phyloP scores from a whole-genome alignment of 2,113 vertebrate species.

The Amphiprion ocellaris region DNA sequence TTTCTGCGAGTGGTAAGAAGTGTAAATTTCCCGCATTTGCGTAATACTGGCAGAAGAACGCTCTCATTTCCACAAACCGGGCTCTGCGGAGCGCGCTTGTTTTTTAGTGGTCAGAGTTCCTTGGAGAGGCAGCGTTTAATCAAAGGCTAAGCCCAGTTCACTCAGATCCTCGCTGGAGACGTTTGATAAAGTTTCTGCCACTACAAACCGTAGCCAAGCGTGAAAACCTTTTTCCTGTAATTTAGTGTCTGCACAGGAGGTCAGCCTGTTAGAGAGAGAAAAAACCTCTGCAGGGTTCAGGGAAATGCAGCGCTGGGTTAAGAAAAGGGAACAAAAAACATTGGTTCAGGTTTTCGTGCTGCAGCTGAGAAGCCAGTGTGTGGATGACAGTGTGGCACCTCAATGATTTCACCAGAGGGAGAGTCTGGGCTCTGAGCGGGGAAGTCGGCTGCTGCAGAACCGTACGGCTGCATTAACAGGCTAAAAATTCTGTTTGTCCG shows the following conservation, averaged over 20 bases:
- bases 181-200: constrained; percentile 79
- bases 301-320: constrained; percentile 43
- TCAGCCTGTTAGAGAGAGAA: constrained; percentile 28
- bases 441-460: constrained; percentile 20
- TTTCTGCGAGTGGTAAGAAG: constrained; percentile 31
- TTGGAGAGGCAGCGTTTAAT: constrained; percentile 63
- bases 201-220: constrained; percentile 73
- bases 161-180: constrained; percentile 59
- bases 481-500: constrained; percentile 13
- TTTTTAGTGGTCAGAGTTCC: constrained; percentile 43
- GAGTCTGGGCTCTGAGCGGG: not conserved
- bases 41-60: constrained; percentile 50
- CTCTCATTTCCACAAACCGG: constrained; percentile 50
- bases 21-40: constrained; percentile 41
- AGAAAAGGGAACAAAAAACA: constrained; percentile 34
- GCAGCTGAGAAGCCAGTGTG: constrained; percentile 24
- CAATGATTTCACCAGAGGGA: constrained; percentile 34
- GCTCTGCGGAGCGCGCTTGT: constrained; percentile 37
- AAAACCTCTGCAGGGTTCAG: constrained; percentile 38
- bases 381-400: constrained; percentile 11
- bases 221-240: constrained; percentile 81
- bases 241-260: constrained; percentile 76
- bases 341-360: constrained; percentile 19
- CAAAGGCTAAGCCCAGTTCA: constrained; percentile 55
- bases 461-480: constrained; percentile 19